Percentiles rank a stretch among this genome's conserved stretches.
phyloP scores from a whole-genome alignment of 2,797 vertebrate genomes.

The Ambastaia sidthimunki region DNA sequence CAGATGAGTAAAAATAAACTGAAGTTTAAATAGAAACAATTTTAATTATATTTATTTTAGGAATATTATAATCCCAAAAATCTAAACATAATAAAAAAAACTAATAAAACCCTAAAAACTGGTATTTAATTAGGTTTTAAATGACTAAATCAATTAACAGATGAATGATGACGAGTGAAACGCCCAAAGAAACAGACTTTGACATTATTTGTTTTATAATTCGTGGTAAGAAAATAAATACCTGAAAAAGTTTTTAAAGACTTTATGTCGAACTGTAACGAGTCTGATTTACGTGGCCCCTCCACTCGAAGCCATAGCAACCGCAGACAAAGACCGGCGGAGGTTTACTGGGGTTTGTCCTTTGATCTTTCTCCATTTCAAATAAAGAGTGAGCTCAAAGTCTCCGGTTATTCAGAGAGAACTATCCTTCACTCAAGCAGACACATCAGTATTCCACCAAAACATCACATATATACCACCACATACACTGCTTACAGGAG shows the following conservation, averaged over 20 bases:
- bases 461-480: neutral
- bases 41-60: too few species aligned
- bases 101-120: too few species aligned
- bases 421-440: constrained; percentile 55
- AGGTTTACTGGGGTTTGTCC: constrained; percentile 76
- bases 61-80: too few species aligned
- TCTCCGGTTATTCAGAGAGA: constrained; percentile 52
- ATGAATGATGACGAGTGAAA: neutral
- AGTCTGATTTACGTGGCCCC: constrained; percentile 81
- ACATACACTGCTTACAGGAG: neutral
- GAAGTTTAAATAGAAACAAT: neutral
- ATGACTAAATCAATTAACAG: neutral
- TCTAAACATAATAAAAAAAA: neutral
- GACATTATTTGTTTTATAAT: neutral
- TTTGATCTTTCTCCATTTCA: constrained; percentile 88
- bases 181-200: neutral
- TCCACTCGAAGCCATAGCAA: constrained; percentile 81
- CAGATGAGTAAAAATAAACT: neutral
- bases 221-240: constrained; percentile 33
- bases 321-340: constrained; percentile 81
- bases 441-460: constrained; percentile 11
- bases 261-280: constrained; percentile 78
- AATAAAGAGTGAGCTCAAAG: constrained; percentile 67
- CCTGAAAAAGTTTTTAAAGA: constrained; percentile 68
- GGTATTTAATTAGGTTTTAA: neutral